Conservation (phyloP, 2,113 vertebrate genomes). For the Ibidorhyncha struthersii region DNA sequence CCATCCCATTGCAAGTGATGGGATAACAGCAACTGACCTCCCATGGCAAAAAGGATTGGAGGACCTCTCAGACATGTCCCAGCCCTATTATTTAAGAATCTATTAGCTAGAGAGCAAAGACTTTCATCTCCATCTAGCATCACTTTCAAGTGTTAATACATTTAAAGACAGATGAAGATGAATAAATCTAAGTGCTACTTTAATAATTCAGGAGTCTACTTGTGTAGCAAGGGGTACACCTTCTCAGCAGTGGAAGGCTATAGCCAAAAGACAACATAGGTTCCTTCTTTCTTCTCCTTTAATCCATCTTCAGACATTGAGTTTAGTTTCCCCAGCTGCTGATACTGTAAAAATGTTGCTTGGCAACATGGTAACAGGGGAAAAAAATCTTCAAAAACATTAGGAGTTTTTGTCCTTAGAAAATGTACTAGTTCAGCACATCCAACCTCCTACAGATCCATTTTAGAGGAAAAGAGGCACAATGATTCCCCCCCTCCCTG, state of each 20-base stretch:
- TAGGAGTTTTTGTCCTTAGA: constrained; percentile 76
- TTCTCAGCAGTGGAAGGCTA: not conserved
- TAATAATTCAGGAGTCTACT: not conserved
- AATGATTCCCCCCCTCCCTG: not conserved
- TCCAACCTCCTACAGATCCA: constrained; percentile 73
- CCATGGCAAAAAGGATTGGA: not conserved
- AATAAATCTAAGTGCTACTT: not conserved
- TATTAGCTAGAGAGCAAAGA: not conserved
- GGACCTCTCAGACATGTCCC: not conserved
- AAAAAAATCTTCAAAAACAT: constrained; percentile 70
- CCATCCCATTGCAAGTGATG: not conserved
- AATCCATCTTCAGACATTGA: constrained; percentile 63
- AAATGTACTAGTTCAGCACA: constrained; percentile 78
- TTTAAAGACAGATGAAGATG: not conserved
- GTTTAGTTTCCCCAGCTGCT: constrained; percentile 73
- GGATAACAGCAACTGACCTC: not conserved
- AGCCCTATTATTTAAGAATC: not conserved
- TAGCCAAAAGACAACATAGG: not conserved
- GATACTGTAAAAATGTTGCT: constrained; percentile 82
- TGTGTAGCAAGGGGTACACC: not conserved
- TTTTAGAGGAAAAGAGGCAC: constrained; percentile 68
- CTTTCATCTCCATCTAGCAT: not conserved
- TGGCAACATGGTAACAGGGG: constrained; percentile 79
- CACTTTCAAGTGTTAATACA: not conserved
- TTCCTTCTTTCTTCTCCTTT: constrained; percentile 39